phyloP scores from a whole-genome alignment of 1,140 invertebrate genomes.

The Musca vetustissima region DNA sequence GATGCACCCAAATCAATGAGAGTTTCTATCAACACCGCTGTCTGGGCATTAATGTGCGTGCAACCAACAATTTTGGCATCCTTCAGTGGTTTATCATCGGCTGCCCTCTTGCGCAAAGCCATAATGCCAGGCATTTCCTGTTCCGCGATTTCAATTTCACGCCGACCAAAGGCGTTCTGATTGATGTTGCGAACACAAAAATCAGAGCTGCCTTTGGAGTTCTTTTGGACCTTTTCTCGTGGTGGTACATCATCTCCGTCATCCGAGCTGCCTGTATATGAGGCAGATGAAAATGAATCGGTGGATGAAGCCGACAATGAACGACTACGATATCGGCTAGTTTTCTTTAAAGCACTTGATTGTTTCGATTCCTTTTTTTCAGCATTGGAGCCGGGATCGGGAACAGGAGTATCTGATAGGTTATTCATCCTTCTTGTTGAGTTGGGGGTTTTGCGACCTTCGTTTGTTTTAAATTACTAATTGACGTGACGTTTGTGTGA shows the following conservation, averaged over 20 bases:
- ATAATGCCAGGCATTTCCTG: constrained; percentile 98
- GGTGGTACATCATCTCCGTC: constrained; percentile 76
- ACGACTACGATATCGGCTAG: constrained; percentile 81
- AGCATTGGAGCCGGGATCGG: constrained; percentile 52
- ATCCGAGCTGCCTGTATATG: constrained; percentile 87
- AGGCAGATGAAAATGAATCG: constrained; percentile 90
- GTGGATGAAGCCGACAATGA: constrained; percentile 91
- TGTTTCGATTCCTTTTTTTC: constrained; percentile 56
- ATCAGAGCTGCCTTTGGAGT: constrained; percentile 75
- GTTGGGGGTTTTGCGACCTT: neutral
- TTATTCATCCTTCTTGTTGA: constrained; percentile 39
- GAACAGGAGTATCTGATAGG: constrained; percentile 46
- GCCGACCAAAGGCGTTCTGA: constrained; percentile 87
- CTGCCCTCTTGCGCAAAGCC: constrained; percentile 85
- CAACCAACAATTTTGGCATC: constrained; percentile 96
- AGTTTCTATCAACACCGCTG: constrained; percentile 94
- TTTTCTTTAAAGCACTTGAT: constrained; percentile 79
- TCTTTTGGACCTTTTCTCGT: constrained; percentile 81
- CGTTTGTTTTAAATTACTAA: too few relatives aligned
- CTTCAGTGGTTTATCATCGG: constrained; percentile 91
- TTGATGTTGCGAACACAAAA: constrained; percentile 91
- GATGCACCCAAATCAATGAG: constrained; percentile 86
- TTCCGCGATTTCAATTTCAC: constrained; percentile 98
- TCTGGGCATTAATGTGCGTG: constrained; percentile 97
- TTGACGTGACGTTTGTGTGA: neutral